Conservation (phyloP, 92 coral and sea anemone species). For the Bergia puertoricense region DNA sequence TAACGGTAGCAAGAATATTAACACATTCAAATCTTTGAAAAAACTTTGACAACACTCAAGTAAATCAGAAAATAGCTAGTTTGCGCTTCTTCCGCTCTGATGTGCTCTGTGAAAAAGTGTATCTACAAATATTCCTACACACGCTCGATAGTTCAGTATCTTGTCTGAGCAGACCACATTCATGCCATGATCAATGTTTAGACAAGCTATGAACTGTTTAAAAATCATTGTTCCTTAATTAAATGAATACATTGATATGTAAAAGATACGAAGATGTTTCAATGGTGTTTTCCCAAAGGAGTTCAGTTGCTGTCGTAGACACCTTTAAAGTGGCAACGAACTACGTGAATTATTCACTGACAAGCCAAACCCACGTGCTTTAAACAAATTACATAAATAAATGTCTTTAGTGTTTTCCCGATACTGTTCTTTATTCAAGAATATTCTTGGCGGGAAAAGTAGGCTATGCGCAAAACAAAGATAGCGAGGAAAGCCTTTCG, state of each 20-base stretch:
- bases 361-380: constrained; percentile 5
- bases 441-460: background rate
- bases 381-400: constrained; percentile 18
- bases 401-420: background rate
- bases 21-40: too few species aligned
- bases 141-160: too few species aligned
- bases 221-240: background rate
- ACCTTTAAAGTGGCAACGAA: background rate
- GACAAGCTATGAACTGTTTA: background rate
- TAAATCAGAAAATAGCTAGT: too few species aligned
- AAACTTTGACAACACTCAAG: too few species aligned
- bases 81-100: too few species aligned
- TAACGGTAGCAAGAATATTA: too few species aligned
- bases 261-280: background rate
- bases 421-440: background rate
- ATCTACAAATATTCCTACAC: too few species aligned
- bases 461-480: background rate
- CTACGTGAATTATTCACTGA: background rate
- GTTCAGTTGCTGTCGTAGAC: background rate
- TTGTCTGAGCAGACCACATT: too few species aligned
- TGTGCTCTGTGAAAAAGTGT: too few species aligned
- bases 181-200: background rate
- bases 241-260: background rate
- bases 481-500: background rate
- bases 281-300: background rate